Conservation (phyloP, 2,888 invertebrate genomes). For the Parnassius glacialis region DNA sequence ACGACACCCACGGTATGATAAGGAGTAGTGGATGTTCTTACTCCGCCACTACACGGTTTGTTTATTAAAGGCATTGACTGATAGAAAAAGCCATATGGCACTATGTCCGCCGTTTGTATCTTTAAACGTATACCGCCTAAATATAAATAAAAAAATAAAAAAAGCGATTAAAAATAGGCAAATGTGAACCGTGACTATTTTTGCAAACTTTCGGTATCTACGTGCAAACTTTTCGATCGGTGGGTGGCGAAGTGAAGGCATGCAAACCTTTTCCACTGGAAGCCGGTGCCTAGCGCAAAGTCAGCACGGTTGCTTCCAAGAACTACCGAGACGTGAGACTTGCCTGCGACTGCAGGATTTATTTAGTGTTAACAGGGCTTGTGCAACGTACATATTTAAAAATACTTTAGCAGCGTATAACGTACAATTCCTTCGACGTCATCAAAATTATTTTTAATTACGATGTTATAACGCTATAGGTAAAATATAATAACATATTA, state of each 20-base stretch:
- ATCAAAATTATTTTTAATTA: too few relatives aligned
- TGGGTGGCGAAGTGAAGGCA: conserved; percentile 45
- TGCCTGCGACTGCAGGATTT: conserved; percentile 32
- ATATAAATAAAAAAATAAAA: too few relatives aligned
- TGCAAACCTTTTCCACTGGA: conserved; percentile 32
- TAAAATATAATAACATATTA: too few relatives aligned
- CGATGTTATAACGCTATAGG: too few relatives aligned
- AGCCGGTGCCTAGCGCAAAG: conserved; percentile 34
- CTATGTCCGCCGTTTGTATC: too few relatives aligned
- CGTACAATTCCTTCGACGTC: background rate
- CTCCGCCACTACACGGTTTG: too few relatives aligned
- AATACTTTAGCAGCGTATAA: background rate
- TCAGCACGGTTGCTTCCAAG: conserved; percentile 53
- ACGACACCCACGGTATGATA: too few relatives aligned
- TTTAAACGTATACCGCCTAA: too few relatives aligned
- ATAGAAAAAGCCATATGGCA: too few relatives aligned
- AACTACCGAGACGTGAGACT: conserved; percentile 49
- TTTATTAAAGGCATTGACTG: too few relatives aligned
- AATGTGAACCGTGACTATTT: conserved; percentile 1
- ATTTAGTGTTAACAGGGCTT: conserved; percentile 32
- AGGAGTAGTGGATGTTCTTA: too few relatives aligned
- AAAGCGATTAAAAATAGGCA: background rate
- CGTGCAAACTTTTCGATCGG: conserved; percentile 35
- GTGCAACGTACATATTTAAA: conserved; percentile 36
- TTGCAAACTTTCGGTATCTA: conserved; percentile 13